Conservation (phyloP, 2,888 invertebrate species). For the Halictus quadricinctus region DNA sequence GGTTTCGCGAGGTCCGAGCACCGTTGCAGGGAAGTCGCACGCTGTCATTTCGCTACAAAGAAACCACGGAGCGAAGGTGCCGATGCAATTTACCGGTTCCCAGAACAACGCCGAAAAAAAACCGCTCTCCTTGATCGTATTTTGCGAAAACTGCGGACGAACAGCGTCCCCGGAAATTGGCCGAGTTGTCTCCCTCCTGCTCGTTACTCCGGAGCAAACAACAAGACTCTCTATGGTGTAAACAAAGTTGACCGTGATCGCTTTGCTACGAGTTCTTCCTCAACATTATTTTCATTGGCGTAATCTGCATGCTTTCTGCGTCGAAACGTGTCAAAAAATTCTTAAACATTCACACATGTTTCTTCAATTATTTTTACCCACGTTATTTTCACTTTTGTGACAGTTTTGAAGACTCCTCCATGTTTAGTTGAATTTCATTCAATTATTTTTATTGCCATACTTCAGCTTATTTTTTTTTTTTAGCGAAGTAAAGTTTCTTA, state of each 20-base stretch:
- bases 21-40: conserved; percentile 19
- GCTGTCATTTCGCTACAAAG: conserved; percentile 22
- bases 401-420: no score
- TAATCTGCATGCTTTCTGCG: neutral
- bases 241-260: neutral
- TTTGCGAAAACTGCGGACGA: neutral
- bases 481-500: no score
- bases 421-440: no score
- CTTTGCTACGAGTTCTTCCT: neutral
- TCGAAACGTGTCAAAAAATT: no score
- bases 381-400: no score
- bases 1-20: conserved; percentile 9
- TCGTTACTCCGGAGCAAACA: neutral
- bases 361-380: no score
- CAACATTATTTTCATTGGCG: neutral
- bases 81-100: conserved; percentile 30
- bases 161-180: neutral
- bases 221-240: neutral
- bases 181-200: neutral
- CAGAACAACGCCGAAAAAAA: conserved; percentile 17
- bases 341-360: no score
- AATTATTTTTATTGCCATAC: no score
- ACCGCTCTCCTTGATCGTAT: neutral
- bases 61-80: conserved; percentile 9
- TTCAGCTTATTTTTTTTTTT: no score